Base-by-base conservation (phyloP, 2,888 invertebrate genomes). In the Phrixothrix hirtus region DNA sequence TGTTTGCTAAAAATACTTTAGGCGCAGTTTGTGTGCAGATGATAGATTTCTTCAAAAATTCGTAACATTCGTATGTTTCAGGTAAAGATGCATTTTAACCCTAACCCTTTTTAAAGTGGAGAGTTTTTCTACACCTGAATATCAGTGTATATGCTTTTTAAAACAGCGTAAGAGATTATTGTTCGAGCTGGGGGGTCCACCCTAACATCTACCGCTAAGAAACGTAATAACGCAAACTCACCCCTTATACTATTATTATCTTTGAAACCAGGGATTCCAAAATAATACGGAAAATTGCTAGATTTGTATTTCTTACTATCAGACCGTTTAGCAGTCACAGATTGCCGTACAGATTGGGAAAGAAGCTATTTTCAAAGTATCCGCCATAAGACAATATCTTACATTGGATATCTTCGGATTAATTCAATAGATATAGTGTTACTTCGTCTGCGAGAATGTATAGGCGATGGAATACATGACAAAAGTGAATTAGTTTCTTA, bases 371-470 rank as follows among this genome's bases (percentile, higher is more conserved):
- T 60, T 54, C 60, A 53, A 55, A 45, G 55, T 50, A 57, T 58
- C 57, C 54, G 46, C 46, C 46, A 51, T 39, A 21, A 21, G 58
- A 58, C 64, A 59, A 60, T 62, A 64, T 64, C 61, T 64, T 57
- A 61, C 58, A 63, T 62, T 57, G 59, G 64, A 61, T 63, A 64
- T 64, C 50, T 54, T 51, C 44, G 61, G 62, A 65, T 65, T 65
- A 62, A 64, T 64, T 62, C 64, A 57, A 61, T 63, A 65, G 64
- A 66, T 65, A 65, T 62, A 61, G 60, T 57, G 58, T 60, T 58
- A 41, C 53, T 59, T 53, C 43, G 55, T 49, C 38, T 37, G 21
- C 11, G 43, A 38, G 51, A 57, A 59, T 52, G 42, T 51, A 50
- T 45, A 47, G 51, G 55, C 58, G 46, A 56, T 58, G 51, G 48